Evolutionary conservation across 1,140 invertebrate genomes (phyloP), one percentile per base, ranked within the genome.

Genomic region (Polyergus mexicanus): DNA sequence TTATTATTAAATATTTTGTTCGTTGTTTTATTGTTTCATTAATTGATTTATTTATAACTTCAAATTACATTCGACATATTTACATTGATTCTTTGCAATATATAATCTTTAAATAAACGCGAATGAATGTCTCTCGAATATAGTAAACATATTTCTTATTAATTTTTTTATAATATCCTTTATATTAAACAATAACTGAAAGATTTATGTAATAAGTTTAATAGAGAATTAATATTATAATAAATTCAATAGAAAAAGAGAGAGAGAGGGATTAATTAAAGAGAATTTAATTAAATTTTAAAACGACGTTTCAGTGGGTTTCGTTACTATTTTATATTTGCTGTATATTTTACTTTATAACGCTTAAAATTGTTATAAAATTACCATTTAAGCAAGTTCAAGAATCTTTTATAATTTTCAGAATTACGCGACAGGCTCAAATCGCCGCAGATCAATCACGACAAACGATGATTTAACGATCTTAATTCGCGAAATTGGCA

Each of bases 401-500:
- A 22, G 19, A 10, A 22, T 10, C 28, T 35, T n/a, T 28, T 51
- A 38, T 38, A 54, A 62, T 68, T 51, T 32, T 13, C 25, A 10
- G 5, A 78, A 25, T 78, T 77, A 47, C 13, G 11, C 28, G 5
- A 1, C 22, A 25, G 28, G 3, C 8, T 35, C 3, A 32, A 54
- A 51, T 51, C 32, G 11, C 19, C 28, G 47, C 28, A 32, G 19
- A 35, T 38, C 65, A 56, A 71, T 71, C 77, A 32, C 51, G 77
- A 44, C n/a, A 19, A 58, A 38, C 13, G 25, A 76, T 38, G 47
- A 56, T 80, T 35, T 54, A 69, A 38, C 13, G 35, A 41, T 41
- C 47, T 58, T 71, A 81, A 69, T 69, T 69, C 51, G n/a, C 47
- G 22, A 69, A 71, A 71, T 69, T 81, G 11, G 16, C 35, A 35